Evolutionary conservation across 2,888 invertebrate genomes (phyloP), one percentile per base, ranked within the genome.

Genomic region (Bombylius discolor): DNA sequence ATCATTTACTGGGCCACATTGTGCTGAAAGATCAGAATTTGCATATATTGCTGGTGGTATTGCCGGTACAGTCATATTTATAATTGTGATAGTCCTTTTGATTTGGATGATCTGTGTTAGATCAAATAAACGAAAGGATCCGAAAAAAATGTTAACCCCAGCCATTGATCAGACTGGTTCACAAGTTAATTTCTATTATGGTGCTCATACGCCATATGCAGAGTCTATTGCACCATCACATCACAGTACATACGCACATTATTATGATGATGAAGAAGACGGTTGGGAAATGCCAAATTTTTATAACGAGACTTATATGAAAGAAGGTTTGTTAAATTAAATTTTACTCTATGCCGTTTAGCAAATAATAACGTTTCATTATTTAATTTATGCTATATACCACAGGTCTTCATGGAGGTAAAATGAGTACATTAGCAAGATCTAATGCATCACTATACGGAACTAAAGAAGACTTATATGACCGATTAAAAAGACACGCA

Each of bases 231-330:
- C 94, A 0, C 94, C 94, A 1, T 93, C 93, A 7, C 94, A 94
- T 73, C 94, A 94, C 69, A 93, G 92, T 51, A 94, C 94, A 0
- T 94, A 94, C 72, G 94, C 94, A 5, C 94, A 94, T 71, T 94
- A 94, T 72, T 94, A 94, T 65, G 93, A 94, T 69, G 93, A 94
- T 65, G 94, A 94, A 69, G 94, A 94, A 73, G 94, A 94, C 66
- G 94, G 93, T 50, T 94, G 94, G 94, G 94, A 94, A 71, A 94
- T 94, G 94, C 94, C 94, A 0, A 94, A 94, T 74, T 94, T 94
- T 74, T 94, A 94, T 76, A 93, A 93, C 71, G 94, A 94, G 75
- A 92, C 93, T 4, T 94, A 94, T 69, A 92, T 94, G 92, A 94
- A 94, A 76, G 91, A 91, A 77, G 83, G 73, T 72, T 59, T 48